phyloP scores from a whole-genome alignment of 2,888 invertebrate genomes.

The Dichetophora obliterata region DNA sequence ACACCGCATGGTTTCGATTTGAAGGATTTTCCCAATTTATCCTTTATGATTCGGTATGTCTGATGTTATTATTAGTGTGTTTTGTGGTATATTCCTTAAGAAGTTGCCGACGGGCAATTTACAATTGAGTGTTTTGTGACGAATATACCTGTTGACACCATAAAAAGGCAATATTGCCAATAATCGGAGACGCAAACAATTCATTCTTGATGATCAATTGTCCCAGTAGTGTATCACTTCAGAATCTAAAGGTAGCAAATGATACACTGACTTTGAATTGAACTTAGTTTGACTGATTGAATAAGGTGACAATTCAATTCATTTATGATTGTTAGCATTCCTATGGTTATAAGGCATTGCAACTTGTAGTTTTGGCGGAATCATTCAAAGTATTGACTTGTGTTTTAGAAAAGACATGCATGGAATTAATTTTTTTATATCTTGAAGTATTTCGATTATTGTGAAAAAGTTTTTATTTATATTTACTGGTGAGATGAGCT shows the following conservation, averaged over 20 bases:
- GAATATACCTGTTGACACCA: slow-evolving; percentile 40
- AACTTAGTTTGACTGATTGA: not conserved
- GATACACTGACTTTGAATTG: slow-evolving; percentile 9
- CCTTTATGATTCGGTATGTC: slow-evolving; percentile 36
- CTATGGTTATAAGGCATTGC: not conserved
- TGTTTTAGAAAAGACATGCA: no score
- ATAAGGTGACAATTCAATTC: not conserved
- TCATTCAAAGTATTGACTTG: no score
- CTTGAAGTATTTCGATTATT: no score
- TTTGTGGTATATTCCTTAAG: slow-evolving; percentile 15
- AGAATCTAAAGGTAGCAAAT: not conserved
- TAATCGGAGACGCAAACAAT: slow-evolving; percentile 19
- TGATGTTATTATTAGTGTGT: slow-evolving; percentile 38
- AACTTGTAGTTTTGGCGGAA: no score
- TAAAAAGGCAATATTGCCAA: slow-evolving; percentile 34
- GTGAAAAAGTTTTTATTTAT: no score
- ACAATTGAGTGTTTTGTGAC: slow-evolving; percentile 28
- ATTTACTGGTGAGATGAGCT: no score
- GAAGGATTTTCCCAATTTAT: slow-evolving; percentile 40
- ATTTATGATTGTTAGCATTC: not conserved
- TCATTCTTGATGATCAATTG: slow-evolving; percentile 1
- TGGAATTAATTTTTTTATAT: no score
- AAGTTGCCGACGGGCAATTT: slow-evolving; percentile 29
- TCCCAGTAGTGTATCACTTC: not conserved
- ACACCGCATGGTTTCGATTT: slow-evolving; percentile 33